These are phyloP conservation scores for Epinephelus moara DNA, from an alignment of 2,113 vertebrate genomes.

Conservation along the genomic window DNA sequence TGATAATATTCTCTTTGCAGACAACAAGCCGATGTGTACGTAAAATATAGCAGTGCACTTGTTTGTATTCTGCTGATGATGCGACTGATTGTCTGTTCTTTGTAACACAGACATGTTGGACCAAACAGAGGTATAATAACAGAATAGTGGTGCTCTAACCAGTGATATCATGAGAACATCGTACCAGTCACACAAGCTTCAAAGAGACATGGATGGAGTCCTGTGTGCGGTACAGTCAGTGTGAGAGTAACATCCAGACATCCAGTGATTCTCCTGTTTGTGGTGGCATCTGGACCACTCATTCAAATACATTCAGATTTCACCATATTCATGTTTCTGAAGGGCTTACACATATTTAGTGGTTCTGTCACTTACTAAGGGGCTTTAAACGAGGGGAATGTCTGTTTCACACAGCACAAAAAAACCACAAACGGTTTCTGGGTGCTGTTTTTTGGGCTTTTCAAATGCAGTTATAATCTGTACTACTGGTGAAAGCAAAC, in stretches of 20 bases:
- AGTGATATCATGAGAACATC: background rate
- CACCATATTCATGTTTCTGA: background rate
- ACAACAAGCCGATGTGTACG: background rate
- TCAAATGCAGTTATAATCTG: background rate
- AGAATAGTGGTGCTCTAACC: conserved; percentile 12
- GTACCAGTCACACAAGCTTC: background rate
- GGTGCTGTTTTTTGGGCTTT: background rate
- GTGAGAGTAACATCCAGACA: background rate
- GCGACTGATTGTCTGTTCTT: conserved; percentile 54
- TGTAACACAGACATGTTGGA: background rate
- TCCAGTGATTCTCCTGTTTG: background rate
- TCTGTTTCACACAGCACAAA: background rate
- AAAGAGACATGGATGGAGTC: background rate
- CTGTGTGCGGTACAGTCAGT: background rate
- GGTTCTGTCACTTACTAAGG: background rate
- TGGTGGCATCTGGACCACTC: background rate
- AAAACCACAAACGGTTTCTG: background rate
- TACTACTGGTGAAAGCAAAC: too few relatives aligned
- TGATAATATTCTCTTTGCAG: conserved; percentile 18
- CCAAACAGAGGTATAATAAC: conserved; percentile 4
- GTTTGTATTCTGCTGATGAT: conserved; percentile 29
- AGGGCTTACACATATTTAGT: background rate
- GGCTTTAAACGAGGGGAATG: background rate
- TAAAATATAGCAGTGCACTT: background rate
- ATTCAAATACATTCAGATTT: background rate